phyloP scores from a whole-genome alignment of 2,113 vertebrate species.

The Forbesichthys agassizii region DNA sequence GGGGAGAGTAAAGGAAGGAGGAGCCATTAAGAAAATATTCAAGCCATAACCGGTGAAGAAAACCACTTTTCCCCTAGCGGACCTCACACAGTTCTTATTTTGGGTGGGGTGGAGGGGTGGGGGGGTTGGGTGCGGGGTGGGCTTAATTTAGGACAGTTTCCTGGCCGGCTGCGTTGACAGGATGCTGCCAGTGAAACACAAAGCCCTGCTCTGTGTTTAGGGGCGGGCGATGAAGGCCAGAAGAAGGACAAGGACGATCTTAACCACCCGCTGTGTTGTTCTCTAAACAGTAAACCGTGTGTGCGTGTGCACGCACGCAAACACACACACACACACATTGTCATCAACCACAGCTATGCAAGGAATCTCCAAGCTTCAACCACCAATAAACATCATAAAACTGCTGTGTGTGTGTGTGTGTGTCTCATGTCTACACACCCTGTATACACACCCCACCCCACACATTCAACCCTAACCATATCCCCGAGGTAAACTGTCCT shows the following conservation, averaged over 20 bases:
- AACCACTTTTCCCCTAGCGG: slow-evolving; percentile 10
- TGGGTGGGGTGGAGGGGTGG: slow-evolving; percentile 6
- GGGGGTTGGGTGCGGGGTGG: no score
- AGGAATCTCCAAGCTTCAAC: no score
- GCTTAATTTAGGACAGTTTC: slow-evolving; percentile 49
- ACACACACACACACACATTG: not conserved
- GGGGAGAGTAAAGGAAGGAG: no score
- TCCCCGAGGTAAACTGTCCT: no score
- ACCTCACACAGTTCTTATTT: slow-evolving; percentile 25
- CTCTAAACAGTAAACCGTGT: slow-evolving; percentile 60
- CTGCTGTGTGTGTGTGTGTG: no score
- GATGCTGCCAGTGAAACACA: slow-evolving; percentile 47
- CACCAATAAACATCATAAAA: no score
- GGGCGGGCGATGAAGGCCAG: slow-evolving; percentile 48
- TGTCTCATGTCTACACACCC: no score
- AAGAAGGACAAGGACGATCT: slow-evolving; percentile 48
- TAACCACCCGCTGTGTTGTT: slow-evolving; percentile 52
- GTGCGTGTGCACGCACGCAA: slow-evolving; percentile 10
- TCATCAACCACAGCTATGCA: no score
- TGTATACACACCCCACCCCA: no score
- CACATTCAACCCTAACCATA: no score
- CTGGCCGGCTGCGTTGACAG: slow-evolving; percentile 39
- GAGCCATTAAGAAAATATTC: slow-evolving; percentile 5
- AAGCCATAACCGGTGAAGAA: slow-evolving; percentile 19
- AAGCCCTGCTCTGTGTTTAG: slow-evolving; percentile 55